Evolutionary conservation across 2,888 invertebrate genomes (phyloP).

Genomic region (Sinotaia quadrata): DNA sequence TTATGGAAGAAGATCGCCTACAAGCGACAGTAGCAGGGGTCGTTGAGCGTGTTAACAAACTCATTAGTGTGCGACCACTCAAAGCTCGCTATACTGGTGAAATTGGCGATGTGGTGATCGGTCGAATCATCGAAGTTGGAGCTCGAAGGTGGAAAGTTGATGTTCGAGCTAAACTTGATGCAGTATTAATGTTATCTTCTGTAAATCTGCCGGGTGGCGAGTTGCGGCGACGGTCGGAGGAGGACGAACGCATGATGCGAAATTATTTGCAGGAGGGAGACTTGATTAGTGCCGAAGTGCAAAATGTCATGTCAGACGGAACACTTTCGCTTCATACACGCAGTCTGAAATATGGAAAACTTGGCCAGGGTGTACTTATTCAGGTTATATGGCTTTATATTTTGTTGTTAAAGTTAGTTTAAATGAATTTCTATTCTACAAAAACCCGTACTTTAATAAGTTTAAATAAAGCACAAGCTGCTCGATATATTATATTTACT

Average conservation of each 20-base stretch:
- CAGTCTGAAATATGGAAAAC: constrained; percentile 97
- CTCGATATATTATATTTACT: too few species aligned
- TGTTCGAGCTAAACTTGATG: constrained; percentile 89
- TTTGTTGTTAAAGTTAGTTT: too few species aligned
- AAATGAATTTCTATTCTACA: too few species aligned
- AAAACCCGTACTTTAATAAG: too few species aligned
- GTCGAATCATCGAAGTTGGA: constrained; percentile 91
- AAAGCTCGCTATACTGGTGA: constrained; percentile 85
- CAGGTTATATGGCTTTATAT: constrained; percentile 20
- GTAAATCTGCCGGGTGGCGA: constrained; percentile 97
- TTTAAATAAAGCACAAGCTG: too few species aligned
- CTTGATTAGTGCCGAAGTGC: constrained; percentile 97
- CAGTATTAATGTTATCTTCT: constrained; percentile 88
- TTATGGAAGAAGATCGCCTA: constrained; percentile 82
- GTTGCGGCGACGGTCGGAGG: constrained; percentile 89
- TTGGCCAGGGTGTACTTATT: constrained; percentile 66
- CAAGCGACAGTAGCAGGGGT: constrained; percentile 95
- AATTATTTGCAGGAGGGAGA: constrained; percentile 82
- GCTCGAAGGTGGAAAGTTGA: constrained; percentile 96
- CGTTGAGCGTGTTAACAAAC: constrained; percentile 93
- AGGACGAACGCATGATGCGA: constrained; percentile 98
- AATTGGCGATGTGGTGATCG: constrained; percentile 97
- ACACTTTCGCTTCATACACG: constrained; percentile 93
- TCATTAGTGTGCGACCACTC: constrained; percentile 91
- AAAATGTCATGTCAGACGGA: constrained; percentile 92